A percentile compares a stretch with the other conserved stretches of the same genome.
These are phyloP conservation scores for Lepidurus packardi DNA, from an alignment of 1,140 invertebrate genomes.

Conservation along the genomic window DNA sequence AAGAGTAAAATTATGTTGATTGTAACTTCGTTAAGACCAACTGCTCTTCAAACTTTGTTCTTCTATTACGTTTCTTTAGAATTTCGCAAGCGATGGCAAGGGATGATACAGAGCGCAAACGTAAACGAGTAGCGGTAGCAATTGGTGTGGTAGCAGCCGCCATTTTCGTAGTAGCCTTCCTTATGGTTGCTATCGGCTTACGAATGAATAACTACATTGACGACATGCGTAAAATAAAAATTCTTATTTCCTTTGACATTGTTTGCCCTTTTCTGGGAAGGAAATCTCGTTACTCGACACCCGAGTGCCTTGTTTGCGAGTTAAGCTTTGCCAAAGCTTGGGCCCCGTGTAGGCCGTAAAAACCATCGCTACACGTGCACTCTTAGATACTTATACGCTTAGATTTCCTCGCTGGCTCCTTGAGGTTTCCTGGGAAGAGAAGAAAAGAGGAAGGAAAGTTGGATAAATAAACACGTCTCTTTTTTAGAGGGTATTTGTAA, in stretches of 20 bases:
- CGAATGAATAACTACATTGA: slow-evolving; percentile 30
- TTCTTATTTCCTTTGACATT: background rate
- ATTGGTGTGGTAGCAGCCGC: slow-evolving; percentile 28
- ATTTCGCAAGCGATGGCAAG: background rate
- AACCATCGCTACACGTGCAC: background rate
- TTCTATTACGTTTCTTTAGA: background rate
- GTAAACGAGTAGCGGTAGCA: slow-evolving; percentile 23
- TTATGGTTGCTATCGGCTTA: slow-evolving; percentile 28
- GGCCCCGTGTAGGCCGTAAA: slow-evolving; percentile 3
- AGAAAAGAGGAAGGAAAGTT: background rate
- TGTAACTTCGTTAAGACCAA: background rate
- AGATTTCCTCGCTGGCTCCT: background rate
- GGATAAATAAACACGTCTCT: slow-evolving; percentile 4
- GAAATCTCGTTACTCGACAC: background rate
- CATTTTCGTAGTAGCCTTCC: slow-evolving; percentile 29
- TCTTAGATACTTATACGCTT: background rate
- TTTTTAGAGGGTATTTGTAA: background rate
- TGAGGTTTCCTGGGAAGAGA: background rate
- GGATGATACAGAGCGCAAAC: slow-evolving; percentile 25
- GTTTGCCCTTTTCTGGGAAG: background rate
- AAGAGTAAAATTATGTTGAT: background rate
- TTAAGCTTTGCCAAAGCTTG: background rate
- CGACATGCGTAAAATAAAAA: slow-evolving; percentile 26
- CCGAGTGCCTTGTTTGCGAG: background rate
- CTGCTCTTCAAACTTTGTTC: background rate